These are phyloP conservation scores for Dasysyrphus albostriatus DNA, from an alignment of 2,888 invertebrate genomes.

Conservation along the genomic window DNA sequence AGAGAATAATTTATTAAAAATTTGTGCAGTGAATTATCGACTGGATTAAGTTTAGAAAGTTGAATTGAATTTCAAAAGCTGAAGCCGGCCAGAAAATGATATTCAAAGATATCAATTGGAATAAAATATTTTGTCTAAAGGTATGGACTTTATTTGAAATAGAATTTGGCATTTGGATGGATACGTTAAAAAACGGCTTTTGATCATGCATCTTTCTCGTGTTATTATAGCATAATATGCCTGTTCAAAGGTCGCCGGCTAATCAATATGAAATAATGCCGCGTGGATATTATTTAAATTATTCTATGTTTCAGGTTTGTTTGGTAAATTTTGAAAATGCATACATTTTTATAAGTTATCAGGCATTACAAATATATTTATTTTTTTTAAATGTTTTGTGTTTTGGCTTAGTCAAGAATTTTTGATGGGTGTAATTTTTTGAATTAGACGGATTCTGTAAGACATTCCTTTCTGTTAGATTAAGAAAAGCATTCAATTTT, in stretches of 20 bases:
- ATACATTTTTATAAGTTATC: too few relatives aligned
- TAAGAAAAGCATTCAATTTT: too few relatives aligned
- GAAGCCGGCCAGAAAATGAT: too few relatives aligned
- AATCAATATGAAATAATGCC: neutral
- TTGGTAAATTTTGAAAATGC: neutral
- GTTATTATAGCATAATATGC: neutral
- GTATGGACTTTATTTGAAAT: neutral
- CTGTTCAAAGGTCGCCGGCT: neutral
- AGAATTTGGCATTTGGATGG: too few relatives aligned
- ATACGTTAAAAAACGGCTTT: neutral
- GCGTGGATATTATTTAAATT: too few relatives aligned
- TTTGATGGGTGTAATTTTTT: too few relatives aligned
- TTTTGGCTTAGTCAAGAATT: too few relatives aligned
- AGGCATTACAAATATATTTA: too few relatives aligned
- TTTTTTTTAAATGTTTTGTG: too few relatives aligned
- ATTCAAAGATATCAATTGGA: constrained; percentile 1
- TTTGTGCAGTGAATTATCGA: neutral
- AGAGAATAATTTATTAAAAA: neutral
- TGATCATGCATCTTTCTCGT: neutral
- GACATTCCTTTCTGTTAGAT: too few relatives aligned
- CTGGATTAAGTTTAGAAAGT: too few relatives aligned
- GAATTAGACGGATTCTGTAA: too few relatives aligned
- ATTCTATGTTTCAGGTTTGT: neutral
- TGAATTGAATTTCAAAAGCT: neutral
- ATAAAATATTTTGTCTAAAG: neutral